Conservation (phyloP, 1,140 invertebrate species). For the Contarinia nasturtii region DNA sequence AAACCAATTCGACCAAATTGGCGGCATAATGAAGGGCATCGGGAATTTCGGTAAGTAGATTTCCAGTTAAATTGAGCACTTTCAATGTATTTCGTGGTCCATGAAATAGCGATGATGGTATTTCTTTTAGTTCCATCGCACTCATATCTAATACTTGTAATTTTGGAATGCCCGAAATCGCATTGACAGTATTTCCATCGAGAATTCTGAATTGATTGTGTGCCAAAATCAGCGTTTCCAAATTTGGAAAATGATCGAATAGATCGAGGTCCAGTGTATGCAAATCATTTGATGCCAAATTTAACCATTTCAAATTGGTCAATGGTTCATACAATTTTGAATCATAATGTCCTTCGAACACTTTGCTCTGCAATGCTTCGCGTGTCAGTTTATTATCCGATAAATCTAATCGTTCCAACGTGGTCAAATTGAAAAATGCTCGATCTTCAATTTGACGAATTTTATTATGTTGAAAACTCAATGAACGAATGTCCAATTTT, state of each 20-base stretch:
- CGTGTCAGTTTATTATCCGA: conserved; percentile 42
- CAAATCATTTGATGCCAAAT: conserved; percentile 42
- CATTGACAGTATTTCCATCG: conserved; percentile 34
- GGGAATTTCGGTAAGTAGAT: conserved; percentile 38
- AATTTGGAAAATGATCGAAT: conserved; percentile 44
- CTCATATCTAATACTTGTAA: conserved; percentile 54
- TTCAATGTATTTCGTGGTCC: conserved; percentile 37
- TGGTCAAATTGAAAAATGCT: conserved; percentile 39
- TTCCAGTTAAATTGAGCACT: conserved; percentile 45
- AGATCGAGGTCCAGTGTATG: conserved; percentile 43
- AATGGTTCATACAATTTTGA: conserved; percentile 37
- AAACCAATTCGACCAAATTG: conserved; percentile 33
- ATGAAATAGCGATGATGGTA: conserved; percentile 43
- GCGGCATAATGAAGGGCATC: conserved; percentile 33
- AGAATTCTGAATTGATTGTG: conserved; percentile 44
- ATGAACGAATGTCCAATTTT: conserved; percentile 22
- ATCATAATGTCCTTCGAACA: conserved; percentile 42
- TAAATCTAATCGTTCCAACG: conserved; percentile 41
- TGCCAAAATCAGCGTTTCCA: conserved; percentile 42
- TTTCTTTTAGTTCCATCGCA: conserved; percentile 33
- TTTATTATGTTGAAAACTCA: conserved; percentile 28
- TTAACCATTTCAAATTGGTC: conserved; percentile 33
- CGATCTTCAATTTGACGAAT: conserved; percentile 35
- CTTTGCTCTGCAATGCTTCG: conserved; percentile 32
- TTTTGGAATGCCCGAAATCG: conserved; percentile 36